These are phyloP conservation scores for Autographa pulchrina DNA, from an alignment of 2,888 invertebrate genomes.

Conservation along the genomic window DNA sequence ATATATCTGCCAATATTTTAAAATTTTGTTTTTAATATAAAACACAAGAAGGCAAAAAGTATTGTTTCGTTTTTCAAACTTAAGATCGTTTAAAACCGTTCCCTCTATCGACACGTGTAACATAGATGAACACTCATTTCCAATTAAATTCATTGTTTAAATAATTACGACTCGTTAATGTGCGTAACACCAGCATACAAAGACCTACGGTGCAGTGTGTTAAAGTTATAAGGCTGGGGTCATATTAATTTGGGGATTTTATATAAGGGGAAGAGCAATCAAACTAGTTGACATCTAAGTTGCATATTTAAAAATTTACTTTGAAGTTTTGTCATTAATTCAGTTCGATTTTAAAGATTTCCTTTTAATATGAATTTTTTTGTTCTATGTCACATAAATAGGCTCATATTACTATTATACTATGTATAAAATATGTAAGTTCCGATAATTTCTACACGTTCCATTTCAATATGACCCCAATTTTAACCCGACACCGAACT, in stretches of 20 bases:
- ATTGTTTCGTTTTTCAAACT: background rate
- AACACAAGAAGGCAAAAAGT: no score
- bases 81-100: background rate
- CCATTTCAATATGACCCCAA: slow-evolving; percentile 3
- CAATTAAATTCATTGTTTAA: slow-evolving; percentile 85
- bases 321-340: no score
- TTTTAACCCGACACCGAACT: slow-evolving; percentile 7
- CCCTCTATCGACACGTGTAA: slow-evolving; percentile 43
- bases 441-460: no score
- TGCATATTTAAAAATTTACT: no score
- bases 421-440: no score
- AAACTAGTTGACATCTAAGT: background rate
- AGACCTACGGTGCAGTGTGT: no score
- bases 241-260: background rate
- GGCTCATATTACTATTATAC: no score
- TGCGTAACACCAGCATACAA: slow-evolving; percentile 71
- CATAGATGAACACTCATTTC: slow-evolving; percentile 64
- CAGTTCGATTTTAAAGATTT: no score
- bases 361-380: no score
- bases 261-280: background rate
- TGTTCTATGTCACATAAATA: no score
- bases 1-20: no score
- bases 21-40: no score
- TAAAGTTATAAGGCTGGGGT: background rate
- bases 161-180: slow-evolving; percentile 76